Conservation (phyloP, 2,888 invertebrate genomes). For the Thalpophila matura region DNA sequence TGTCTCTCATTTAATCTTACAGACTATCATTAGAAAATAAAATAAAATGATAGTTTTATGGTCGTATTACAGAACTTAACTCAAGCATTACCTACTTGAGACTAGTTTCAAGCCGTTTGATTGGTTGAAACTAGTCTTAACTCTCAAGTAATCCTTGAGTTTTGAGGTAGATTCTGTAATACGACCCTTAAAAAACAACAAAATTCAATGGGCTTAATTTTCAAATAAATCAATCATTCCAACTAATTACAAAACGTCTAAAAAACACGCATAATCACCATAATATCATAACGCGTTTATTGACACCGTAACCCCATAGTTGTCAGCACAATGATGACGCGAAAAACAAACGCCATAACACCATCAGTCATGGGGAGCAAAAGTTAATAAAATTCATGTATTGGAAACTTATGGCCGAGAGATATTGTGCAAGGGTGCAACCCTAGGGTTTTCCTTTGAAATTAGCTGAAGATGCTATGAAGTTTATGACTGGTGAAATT, state of each 20-base stretch:
- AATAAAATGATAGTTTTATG: too few relatives aligned
- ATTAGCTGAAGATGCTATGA: slow-evolving; percentile 68
- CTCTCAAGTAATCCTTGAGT: too few relatives aligned
- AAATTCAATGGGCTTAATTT: not conserved
- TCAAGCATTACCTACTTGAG: too few relatives aligned
- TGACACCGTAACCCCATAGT: slow-evolving; percentile 73
- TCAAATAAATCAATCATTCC: slow-evolving; percentile 5
- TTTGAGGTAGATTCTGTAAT: not conserved
- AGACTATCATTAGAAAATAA: too few relatives aligned
- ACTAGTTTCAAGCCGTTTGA: too few relatives aligned
- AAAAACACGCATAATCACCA: slow-evolving; percentile 21
- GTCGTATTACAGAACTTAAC: too few relatives aligned
- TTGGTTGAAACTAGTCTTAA: too few relatives aligned
- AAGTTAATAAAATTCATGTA: slow-evolving; percentile 91
- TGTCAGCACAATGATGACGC: slow-evolving; percentile 85
- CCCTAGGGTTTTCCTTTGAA: slow-evolving; percentile 78
- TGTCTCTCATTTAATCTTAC: too few relatives aligned
- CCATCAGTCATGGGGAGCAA: slow-evolving; percentile 75
- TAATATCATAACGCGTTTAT: slow-evolving; percentile 59
- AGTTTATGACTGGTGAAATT: slow-evolving; percentile 65
- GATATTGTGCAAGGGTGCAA: slow-evolving; percentile 86
- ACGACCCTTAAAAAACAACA: not conserved
- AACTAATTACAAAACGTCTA: slow-evolving; percentile 11
- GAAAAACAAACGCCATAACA: slow-evolving; percentile 89
- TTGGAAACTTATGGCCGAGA: slow-evolving; percentile 89